A percentile compares a stretch with the other conserved stretches of the same genome.
Evolutionary conservation across 1,140 invertebrate genomes (phyloP).

Genomic region (Dreissena polymorpha): DNA sequence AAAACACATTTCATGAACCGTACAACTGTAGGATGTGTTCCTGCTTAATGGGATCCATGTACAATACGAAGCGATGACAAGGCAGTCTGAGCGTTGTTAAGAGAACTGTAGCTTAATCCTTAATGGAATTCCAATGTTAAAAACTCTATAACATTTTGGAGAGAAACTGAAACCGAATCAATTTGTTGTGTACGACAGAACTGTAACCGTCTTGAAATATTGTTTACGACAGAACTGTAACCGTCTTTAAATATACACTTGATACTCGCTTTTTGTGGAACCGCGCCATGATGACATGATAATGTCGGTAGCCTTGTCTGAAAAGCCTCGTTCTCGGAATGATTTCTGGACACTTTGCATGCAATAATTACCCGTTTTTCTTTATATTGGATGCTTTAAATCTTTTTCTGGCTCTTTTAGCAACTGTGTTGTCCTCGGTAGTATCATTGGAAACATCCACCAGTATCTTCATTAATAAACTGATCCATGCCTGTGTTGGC

Average conservation of each 20-base stretch:
- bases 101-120: too few species aligned
- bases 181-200: slow-evolving; percentile 55
- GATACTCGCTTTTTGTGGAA: slow-evolving; percentile 55
- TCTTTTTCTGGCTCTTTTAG: slow-evolving; percentile 15
- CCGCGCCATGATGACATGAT: slow-evolving; percentile 36
- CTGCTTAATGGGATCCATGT: too few species aligned
- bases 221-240: too few species aligned
- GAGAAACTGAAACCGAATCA: slow-evolving; percentile 51
- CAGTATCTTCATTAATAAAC: slow-evolving; percentile 33
- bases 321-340: not conserved
- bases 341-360: slow-evolving; percentile 42
- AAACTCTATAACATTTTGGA: slow-evolving; percentile 49
- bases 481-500: slow-evolving; percentile 55
- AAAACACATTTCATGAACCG: too few species aligned
- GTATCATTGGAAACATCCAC: slow-evolving; percentile 33
- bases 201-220: slow-evolving; percentile 42
- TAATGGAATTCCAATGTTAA: slow-evolving; percentile 44
- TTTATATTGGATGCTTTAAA: slow-evolving; percentile 21
- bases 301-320: slow-evolving; percentile 13
- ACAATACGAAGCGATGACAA: too few species aligned
- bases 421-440: slow-evolving; percentile 32
- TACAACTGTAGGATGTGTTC: too few species aligned
- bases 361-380: slow-evolving; percentile 46
- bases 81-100: too few species aligned
- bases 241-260: slow-evolving; percentile 32